phyloP scores from a whole-genome alignment of 92 coral and sea anemone genomes.

The Montipora capitata region DNA sequence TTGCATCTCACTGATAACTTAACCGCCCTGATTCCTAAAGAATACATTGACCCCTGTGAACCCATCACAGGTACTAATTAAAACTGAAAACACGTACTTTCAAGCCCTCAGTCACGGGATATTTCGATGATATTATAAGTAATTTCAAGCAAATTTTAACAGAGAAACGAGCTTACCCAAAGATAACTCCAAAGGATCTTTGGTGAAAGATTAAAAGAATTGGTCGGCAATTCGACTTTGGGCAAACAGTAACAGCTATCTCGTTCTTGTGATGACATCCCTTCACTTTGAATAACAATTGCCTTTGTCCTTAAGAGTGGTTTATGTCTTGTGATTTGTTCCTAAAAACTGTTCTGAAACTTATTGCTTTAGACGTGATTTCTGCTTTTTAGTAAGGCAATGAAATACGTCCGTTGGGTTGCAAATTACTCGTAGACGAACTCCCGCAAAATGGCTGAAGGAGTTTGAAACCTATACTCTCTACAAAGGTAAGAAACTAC shows the following conservation, averaged over 20 bases:
- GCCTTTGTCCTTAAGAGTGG: not conserved
- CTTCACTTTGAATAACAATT: not conserved
- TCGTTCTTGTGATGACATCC: constrained; percentile 9
- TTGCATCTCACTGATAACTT: not conserved
- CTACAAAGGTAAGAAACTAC: too few relatives aligned
- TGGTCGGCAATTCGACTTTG: not conserved
- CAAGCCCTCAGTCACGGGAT: not conserved
- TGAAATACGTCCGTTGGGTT: not conserved
- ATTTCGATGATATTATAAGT: not conserved
- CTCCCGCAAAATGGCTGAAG: not conserved
- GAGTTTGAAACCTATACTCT: not conserved
- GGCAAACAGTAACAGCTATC: not conserved
- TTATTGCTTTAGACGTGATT: too few relatives aligned
- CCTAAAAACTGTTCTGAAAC: not conserved
- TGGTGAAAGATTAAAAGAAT: not conserved
- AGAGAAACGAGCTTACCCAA: not conserved
- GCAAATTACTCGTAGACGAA: not conserved
- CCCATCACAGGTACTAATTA: not conserved
- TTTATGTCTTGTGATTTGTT: not conserved
- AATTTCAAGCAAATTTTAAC: not conserved
- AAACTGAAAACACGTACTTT: not conserved
- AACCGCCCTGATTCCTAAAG: not conserved
- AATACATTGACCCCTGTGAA: not conserved
- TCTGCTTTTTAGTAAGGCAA: not conserved
- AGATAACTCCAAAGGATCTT: not conserved